These are phyloP conservation scores for Dichetophora obliterata DNA, from an alignment of 2,888 invertebrate species.

Conservation along the genomic window DNA sequence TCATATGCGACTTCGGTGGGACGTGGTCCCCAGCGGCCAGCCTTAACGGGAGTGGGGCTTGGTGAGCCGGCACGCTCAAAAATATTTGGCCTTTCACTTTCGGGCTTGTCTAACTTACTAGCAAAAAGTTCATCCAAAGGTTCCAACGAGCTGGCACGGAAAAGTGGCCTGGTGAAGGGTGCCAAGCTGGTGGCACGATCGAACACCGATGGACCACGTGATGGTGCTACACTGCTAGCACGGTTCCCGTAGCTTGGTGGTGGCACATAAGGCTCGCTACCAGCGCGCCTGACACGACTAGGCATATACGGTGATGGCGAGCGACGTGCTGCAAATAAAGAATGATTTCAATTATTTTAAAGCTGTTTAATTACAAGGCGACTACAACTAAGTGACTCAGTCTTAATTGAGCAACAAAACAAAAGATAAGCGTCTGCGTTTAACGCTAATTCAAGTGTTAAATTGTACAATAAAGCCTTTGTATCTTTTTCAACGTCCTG, in stretches of 20 bases:
- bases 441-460: too few relatives aligned
- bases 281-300: conserved; percentile 60
- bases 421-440: too few relatives aligned
- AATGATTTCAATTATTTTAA: too few relatives aligned
- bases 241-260: conserved; percentile 61
- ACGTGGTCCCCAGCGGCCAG: conserved; percentile 78
- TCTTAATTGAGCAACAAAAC: too few relatives aligned
- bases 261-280: conserved; percentile 67
- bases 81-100: conserved; percentile 54
- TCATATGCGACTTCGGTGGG: conserved; percentile 81
- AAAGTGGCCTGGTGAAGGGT: conserved; percentile 60
- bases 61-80: conserved; percentile 76
- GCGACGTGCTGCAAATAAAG: conserved; percentile 56
- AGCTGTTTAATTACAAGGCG: too few relatives aligned
- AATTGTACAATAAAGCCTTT: too few relatives aligned
- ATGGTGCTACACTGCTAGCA: conserved; percentile 54
- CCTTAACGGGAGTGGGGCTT: conserved; percentile 77
- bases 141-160: conserved; percentile 67
- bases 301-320: conserved; percentile 60
- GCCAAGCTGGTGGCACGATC: conserved; percentile 66
- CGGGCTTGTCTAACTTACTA: conserved; percentile 63
- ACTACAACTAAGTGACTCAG: too few relatives aligned
- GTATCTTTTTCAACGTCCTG: too few relatives aligned
- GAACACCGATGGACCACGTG: conserved; percentile 60
- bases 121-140: conserved; percentile 67